phyloP scores from a whole-genome alignment of 2,888 invertebrate species.

The Exephanes ischioxanthus region DNA sequence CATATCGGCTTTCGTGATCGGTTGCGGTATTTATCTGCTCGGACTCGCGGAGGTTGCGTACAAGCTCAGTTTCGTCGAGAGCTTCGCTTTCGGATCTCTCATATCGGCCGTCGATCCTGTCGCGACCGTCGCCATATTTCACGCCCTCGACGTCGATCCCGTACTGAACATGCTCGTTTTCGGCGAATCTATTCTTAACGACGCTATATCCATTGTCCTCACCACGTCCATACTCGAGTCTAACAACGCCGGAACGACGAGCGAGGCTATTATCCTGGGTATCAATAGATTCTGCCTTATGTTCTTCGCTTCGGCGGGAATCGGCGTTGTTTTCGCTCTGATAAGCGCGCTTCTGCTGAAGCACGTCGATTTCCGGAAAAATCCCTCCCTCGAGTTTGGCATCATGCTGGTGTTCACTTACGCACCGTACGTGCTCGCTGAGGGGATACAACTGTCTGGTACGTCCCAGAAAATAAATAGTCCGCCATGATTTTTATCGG shows the following conservation, averaged over 20 bases:
- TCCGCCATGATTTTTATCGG: neutral
- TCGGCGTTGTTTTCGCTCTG: conserved; percentile 97
- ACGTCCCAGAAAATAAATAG: conserved; percentile 69
- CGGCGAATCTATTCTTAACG: conserved; percentile 98
- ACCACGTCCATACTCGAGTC: conserved; percentile 95
- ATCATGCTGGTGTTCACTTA: conserved; percentile 99
- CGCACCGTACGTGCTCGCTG: conserved; percentile 98
- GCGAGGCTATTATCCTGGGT: conserved; percentile 95
- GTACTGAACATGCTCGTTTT: conserved; percentile 99
- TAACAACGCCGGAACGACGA: conserved; percentile 89
- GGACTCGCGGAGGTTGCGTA: conserved; percentile 97
- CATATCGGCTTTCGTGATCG: conserved; percentile 98
- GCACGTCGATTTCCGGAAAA: conserved; percentile 97
- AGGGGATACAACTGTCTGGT: conserved; percentile 97
- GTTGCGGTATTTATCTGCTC: conserved; percentile 97
- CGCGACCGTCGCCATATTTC: conserved; percentile 99
- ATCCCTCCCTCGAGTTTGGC: conserved; percentile 99
- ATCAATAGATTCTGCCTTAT: conserved; percentile 96
- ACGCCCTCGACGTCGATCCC: conserved; percentile 98
- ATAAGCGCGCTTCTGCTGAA: conserved; percentile 96
- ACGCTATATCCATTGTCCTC: conserved; percentile 99
- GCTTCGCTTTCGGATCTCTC: conserved; percentile 98
- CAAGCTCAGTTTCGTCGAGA: conserved; percentile 96
- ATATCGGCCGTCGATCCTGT: conserved; percentile 99
- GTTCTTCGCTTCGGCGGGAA: conserved; percentile 99